These are phyloP conservation scores for Siniperca obscura DNA, from an alignment of 2,797 vertebrate genomes.

Conservation along the genomic window DNA sequence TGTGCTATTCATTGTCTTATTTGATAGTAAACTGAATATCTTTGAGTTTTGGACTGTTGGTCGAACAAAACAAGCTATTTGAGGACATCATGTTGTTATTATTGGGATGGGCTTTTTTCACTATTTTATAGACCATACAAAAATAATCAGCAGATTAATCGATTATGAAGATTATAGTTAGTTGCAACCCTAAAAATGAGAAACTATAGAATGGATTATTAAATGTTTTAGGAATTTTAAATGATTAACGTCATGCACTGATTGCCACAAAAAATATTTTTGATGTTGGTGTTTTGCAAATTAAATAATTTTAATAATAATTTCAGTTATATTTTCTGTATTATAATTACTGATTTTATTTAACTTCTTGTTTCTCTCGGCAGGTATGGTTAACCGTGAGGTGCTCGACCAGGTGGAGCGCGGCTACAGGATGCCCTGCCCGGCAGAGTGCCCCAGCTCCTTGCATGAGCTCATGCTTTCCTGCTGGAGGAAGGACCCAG, in stretches of 20 bases:
- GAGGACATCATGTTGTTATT: neutral
- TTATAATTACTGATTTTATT: neutral
- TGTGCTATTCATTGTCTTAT: neutral
- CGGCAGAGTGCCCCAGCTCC: constrained; percentile 92
- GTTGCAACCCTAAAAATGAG: neutral
- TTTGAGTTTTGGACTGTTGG: neutral
- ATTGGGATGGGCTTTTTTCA: neutral
- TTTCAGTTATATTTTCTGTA: neutral
- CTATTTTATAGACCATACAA: neutral
- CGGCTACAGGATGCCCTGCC: constrained; percentile 97
- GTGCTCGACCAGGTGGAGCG: constrained; percentile 98
- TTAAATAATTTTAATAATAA: neutral
- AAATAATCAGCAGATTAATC: neutral
- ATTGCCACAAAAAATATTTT: neutral
- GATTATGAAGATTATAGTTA: neutral
- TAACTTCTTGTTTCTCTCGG: neutral
- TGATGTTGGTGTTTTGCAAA: neutral
- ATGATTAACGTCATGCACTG: neutral
- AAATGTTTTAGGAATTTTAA: neutral
- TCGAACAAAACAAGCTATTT: neutral
- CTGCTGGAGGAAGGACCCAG: constrained; percentile 96
- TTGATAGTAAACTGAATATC: neutral
- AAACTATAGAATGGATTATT: neutral
- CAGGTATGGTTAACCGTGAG: constrained; percentile 98
- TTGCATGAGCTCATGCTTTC: constrained; percentile 97